Conservation (phyloP, 2,888 invertebrate genomes). For the Limnephilus rhombicus region DNA sequence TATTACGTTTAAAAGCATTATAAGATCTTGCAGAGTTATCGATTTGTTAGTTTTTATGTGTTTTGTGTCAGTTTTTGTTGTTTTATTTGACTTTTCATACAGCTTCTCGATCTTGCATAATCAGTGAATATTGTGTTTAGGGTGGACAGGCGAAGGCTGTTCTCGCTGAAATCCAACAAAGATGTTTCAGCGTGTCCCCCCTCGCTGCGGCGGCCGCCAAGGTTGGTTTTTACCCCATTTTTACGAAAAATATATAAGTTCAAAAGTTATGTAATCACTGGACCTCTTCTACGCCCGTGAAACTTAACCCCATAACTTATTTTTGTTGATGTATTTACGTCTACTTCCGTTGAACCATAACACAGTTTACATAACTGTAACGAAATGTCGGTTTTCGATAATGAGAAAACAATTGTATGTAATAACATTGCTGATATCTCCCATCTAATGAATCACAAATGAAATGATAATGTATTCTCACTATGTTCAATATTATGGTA, state of each 20-base stretch:
- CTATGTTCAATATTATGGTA: background rate
- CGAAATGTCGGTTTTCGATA: background rate
- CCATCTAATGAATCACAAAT: background rate
- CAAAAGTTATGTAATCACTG: slow-evolving; percentile 59
- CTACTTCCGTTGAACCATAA: slow-evolving; percentile 4
- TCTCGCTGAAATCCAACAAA: slow-evolving; percentile 82
- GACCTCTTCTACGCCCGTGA: slow-evolving; percentile 25
- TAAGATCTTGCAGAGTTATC: background rate
- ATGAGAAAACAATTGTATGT: background rate
- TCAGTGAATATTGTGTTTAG: slow-evolving; percentile 43
- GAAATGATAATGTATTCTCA: background rate
- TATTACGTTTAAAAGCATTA: background rate
- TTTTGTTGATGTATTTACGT: slow-evolving; percentile 22
- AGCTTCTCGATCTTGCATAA: slow-evolving; percentile 55
- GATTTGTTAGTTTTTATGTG: background rate
- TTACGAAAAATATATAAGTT: slow-evolving; percentile 42
- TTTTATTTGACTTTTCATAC: slow-evolving; percentile 29
- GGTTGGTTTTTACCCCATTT: slow-evolving; percentile 69
- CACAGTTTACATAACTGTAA: background rate
- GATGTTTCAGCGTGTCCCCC: slow-evolving; percentile 91
- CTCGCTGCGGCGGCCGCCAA: slow-evolving; percentile 86
- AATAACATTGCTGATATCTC: background rate
- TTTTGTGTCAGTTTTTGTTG: slow-evolving; percentile 33
- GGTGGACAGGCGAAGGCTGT: slow-evolving; percentile 73
- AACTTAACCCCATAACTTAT: slow-evolving; percentile 44